Conservation (phyloP, 2,888 invertebrate genomes). For the Diploptera punctata region DNA sequence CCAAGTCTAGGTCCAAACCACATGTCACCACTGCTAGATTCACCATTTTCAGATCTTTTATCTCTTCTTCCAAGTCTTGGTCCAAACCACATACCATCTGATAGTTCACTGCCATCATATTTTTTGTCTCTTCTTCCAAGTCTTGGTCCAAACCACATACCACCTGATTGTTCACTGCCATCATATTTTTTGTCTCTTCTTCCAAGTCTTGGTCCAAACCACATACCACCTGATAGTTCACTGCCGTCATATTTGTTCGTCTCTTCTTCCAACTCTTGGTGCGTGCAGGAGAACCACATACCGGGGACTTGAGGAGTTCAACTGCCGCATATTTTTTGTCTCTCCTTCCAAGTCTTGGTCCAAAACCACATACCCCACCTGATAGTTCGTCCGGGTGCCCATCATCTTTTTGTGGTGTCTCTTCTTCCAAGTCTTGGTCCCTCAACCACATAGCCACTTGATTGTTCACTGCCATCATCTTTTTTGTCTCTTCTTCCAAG, state of each 20-base stretch:
- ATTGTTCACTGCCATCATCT: not conserved
- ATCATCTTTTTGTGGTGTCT: no score
- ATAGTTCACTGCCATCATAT: not conserved
- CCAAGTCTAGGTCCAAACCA: not conserved
- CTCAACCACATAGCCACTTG: not conserved
- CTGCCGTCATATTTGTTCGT: no score
- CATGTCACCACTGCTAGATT: not conserved
- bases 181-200: not conserved
- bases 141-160: slow-evolving; percentile 1
- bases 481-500: not conserved
- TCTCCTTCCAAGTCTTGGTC: no score
- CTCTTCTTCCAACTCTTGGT: not conserved
- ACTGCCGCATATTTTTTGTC: not conserved
- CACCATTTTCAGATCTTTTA: not conserved
- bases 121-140: not conserved
- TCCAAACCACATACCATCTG: slow-evolving; percentile 2
- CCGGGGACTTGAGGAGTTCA: not conserved
- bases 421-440: not conserved
- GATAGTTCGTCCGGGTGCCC: no score
- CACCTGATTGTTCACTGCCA: not conserved
- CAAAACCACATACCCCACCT: no score
- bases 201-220: not conserved
- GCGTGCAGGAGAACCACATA: not conserved
- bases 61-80: not conserved
- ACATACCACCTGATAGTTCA: no score